Percentiles rank a stretch among this genome's conserved stretches.
Evolutionary conservation across 2,113 vertebrate genomes (phyloP).

Genomic region (Taxidea taxus): DNA sequence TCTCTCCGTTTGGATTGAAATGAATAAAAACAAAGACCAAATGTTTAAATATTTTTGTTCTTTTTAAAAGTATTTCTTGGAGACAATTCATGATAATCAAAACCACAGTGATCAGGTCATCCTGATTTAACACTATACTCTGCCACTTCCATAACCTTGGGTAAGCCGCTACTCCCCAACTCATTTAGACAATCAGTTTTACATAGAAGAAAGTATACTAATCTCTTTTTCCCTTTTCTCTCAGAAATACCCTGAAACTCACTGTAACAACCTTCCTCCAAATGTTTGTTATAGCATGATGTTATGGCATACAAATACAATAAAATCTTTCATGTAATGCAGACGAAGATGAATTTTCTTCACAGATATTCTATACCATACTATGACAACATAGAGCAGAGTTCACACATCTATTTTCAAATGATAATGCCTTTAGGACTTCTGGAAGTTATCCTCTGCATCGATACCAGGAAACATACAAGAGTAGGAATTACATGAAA

Average conservation of each 20-base stretch:
- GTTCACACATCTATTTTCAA: neutral
- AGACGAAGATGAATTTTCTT: neutral
- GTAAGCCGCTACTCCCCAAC: neutral
- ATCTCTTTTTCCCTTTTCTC: neutral
- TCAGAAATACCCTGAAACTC: neutral
- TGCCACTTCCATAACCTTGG: neutral
- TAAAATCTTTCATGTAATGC: neutral
- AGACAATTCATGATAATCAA: slow-evolving; percentile 40
- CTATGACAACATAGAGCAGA: neutral
- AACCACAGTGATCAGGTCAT: neutral
- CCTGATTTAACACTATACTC: neutral
- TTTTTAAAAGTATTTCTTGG: slow-evolving; percentile 40
- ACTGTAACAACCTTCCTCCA: neutral
- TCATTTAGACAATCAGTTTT: neutral
- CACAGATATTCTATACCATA: neutral
- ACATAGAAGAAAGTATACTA: neutral
- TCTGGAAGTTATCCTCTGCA: neutral
- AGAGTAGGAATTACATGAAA: neutral
- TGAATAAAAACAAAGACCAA: slow-evolving; percentile 52
- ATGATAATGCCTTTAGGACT: neutral
- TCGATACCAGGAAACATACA: slow-evolving; percentile 19
- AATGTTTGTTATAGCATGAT: neutral
- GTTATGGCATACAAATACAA: neutral
- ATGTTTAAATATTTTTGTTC: slow-evolving; percentile 51
- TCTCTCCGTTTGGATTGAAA: slow-evolving; percentile 3